These are phyloP conservation scores for Eupithecia centaureata DNA, from an alignment of 2,888 invertebrate genomes.

Conservation along the genomic window DNA sequence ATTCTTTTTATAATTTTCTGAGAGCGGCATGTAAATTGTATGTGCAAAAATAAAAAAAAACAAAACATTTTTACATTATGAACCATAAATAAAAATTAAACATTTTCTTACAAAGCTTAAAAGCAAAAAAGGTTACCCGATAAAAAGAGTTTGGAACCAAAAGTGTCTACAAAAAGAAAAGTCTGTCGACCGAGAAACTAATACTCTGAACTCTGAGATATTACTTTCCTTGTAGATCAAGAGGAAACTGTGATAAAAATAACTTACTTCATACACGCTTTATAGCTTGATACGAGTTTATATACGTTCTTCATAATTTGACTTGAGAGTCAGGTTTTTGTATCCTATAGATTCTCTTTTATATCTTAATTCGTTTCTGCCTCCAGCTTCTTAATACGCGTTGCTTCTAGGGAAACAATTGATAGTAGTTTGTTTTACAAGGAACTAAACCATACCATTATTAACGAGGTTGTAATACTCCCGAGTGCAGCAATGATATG, in stretches of 20 bases:
- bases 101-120: background rate
- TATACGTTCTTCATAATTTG: background rate
- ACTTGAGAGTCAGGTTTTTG: background rate
- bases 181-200: conserved; percentile 12
- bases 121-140: background rate
- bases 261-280: background rate
- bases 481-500: no score
- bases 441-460: no score
- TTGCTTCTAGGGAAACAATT: no score
- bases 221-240: conserved; percentile 15
- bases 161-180: conserved; percentile 9
- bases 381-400: no score
- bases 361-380: no score
- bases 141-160: conserved; percentile 4
- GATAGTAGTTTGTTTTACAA: no score
- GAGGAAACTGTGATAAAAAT: background rate
- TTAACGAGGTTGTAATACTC: no score
- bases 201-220: conserved; percentile 20
- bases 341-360: background rate
- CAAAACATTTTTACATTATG: no score
- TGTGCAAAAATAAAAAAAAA: no score
- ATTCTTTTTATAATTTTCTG: no score
- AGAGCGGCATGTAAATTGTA: no score
- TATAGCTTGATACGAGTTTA: background rate
- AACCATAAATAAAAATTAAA: no score